A percentile compares a stretch with the other conserved stretches of the same genome.
These are phyloP conservation scores for Bungarus multicinctus DNA, from an alignment of 2,113 vertebrate genomes.

Conservation along the genomic window DNA sequence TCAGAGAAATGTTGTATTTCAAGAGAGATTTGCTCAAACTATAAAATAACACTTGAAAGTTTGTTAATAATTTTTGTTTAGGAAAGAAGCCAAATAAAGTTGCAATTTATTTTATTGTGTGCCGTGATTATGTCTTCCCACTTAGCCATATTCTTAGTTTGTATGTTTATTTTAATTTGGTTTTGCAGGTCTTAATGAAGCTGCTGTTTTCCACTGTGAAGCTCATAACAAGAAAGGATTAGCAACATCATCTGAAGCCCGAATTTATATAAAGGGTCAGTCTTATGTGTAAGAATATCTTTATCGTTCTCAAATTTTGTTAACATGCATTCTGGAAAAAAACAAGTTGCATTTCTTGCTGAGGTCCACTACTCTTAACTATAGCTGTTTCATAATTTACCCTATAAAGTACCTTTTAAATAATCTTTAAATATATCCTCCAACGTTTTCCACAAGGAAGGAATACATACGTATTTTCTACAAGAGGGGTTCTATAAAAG, in stretches of 20 bases:
- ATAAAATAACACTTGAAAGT: neutral
- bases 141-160: neutral
- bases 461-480: neutral
- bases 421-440: neutral
- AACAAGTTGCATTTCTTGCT: neutral
- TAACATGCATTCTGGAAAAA: rapidly evolving
- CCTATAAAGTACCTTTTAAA: neutral
- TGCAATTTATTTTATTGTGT: neutral
- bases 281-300: rapidly evolving
- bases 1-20: neutral
- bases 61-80: neutral
- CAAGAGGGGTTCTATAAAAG: neutral
- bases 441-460: neutral
- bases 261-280: conserved; percentile 90
- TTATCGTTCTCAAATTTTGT: neutral
- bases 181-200: conserved; percentile 72
- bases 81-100: neutral
- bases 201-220: conserved; percentile 86
- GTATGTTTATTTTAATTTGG: neutral
- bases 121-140: neutral
- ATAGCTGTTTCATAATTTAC: neutral
- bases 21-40: neutral
- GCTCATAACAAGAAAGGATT: conserved; percentile 87
- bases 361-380: neutral
- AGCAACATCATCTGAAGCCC: conserved; percentile 77